Base-by-base conservation (phyloP, 2,797 vertebrate species). In the Sylvilagus floridanus region DNA sequence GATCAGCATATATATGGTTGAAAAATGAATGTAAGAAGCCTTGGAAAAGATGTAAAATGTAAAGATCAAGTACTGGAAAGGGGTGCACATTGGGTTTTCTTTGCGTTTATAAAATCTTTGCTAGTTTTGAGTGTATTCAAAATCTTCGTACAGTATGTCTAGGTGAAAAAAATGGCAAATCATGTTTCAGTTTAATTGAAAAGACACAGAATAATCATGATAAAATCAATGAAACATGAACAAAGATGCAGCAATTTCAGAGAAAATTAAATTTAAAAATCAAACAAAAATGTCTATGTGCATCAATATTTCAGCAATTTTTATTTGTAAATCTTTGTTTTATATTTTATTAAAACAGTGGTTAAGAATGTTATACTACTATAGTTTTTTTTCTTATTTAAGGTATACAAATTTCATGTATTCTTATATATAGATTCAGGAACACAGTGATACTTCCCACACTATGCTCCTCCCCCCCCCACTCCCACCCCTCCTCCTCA, bases 151-250 rank as follows among this genome's bases (percentile, higher is more conserved):
- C 11, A 88, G 14, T 75, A 82, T 54, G 7, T 78, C 8, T 75
- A 22, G 21, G 10, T 12, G 4, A 90, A 96, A 93, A 60, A n/a
- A 5, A 1, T 68, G 5, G 30, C 22, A 82, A 92, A 69, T 16
- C 8, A 54, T 35, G 69, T 76, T 92, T 1, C 7, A 77, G 22
- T 84, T 95, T 90, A 84, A 71, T 32, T 78, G 30, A 89, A 92
- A 96, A 90, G 10, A 69, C 68, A 54, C n/a, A 54, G 2, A 73
- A 37, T 68, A 84, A 54, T 87, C 22, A 88, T 24, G 66, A 7
- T 8, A 79, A 78, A 85, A 4, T 85, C 65, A 84, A 35, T 52
- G 32, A 1, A 79, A 21, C 19, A 83, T 72, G 32, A 92, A 71
- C 5, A 2, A 2, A 84, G 81, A 14, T 72, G 7, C 35, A 66